These are phyloP conservation scores for Bradynema listronoti DNA, from an alignment of 1,140 invertebrate genomes.

Conservation along the genomic window DNA sequence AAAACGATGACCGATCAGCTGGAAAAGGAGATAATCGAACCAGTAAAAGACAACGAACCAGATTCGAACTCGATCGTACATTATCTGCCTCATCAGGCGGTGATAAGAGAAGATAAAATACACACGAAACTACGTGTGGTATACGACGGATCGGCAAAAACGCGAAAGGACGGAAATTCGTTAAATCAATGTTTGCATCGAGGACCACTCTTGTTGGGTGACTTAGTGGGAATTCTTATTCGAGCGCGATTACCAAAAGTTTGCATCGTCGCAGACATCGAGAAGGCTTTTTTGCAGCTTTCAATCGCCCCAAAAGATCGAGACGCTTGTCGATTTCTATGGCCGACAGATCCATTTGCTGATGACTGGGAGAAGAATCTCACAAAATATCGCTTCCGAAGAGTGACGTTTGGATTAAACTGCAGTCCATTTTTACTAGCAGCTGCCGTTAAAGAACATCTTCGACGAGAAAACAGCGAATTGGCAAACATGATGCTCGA, in stretches of 20 bases:
- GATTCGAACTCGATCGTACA: no score
- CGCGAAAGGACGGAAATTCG: neutral
- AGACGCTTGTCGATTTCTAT: slow-evolving; percentile 16
- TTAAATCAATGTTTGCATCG: slow-evolving; percentile 23
- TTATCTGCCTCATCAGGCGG: slow-evolving; percentile 20
- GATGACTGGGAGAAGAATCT: slow-evolving; percentile 23
- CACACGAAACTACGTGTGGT: slow-evolving; percentile 24
- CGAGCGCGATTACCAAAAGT: slow-evolving; percentile 9
- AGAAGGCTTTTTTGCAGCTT: slow-evolving; percentile 19
- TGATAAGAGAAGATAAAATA: slow-evolving; percentile 12
- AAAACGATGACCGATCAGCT: no score
- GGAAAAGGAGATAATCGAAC: no score
- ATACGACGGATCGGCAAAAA: slow-evolving; percentile 22
- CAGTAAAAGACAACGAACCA: no score
- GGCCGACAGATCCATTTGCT: slow-evolving; percentile 7
- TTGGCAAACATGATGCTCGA: no score
- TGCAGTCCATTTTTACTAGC: slow-evolving; percentile 27
- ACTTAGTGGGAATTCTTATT: slow-evolving; percentile 20
- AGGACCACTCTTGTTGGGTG: slow-evolving; percentile 22
- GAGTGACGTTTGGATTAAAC: slow-evolving; percentile 33
- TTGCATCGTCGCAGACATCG: slow-evolving; percentile 1
- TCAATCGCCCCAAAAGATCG: neutral
- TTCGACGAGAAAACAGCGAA: no score
- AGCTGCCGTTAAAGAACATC: no score
- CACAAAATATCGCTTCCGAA: slow-evolving; percentile 12